Evolutionary conservation across 2,113 vertebrate genomes (phyloP).

Genomic region (Clarias batrachus): DNA sequence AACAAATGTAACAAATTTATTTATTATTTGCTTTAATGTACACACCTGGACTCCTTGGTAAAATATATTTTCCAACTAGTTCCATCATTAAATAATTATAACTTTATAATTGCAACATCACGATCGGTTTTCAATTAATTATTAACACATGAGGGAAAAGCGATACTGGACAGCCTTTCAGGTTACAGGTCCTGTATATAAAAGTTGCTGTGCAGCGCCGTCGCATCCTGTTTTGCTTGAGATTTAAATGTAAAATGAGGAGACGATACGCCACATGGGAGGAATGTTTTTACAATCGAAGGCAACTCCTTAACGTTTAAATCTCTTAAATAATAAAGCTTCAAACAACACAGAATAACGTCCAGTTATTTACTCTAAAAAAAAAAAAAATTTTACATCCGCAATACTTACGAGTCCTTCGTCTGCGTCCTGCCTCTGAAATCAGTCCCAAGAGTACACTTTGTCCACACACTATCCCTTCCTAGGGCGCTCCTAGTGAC

Average conservation of each 20-base stretch:
- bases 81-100: neutral
- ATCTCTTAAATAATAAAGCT: neutral
- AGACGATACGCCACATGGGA: neutral
- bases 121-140: neutral
- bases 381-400: no score
- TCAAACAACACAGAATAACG: neutral
- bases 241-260: conserved; percentile 16
- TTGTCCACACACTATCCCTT: neutral
- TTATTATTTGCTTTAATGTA: neutral
- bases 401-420: conserved; percentile 16
- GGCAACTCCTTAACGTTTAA: neutral
- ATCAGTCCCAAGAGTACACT: neutral
- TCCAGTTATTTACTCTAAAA: neutral
- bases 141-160: neutral
- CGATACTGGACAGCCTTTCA: no score
- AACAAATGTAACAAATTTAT: neutral
- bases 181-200: neutral
- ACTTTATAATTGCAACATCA: neutral
- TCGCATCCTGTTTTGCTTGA: conserved; percentile 1
- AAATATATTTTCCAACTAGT: neutral
- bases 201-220: neutral
- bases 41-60: neutral
- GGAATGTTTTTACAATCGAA: neutral
- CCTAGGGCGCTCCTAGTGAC: neutral
- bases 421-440: neutral